A percentile compares a stretch with the other conserved stretches of the same genome.
Evolutionary conservation across 2,113 vertebrate species (phyloP).

Genomic region (Danionella cerebrum): DNA sequence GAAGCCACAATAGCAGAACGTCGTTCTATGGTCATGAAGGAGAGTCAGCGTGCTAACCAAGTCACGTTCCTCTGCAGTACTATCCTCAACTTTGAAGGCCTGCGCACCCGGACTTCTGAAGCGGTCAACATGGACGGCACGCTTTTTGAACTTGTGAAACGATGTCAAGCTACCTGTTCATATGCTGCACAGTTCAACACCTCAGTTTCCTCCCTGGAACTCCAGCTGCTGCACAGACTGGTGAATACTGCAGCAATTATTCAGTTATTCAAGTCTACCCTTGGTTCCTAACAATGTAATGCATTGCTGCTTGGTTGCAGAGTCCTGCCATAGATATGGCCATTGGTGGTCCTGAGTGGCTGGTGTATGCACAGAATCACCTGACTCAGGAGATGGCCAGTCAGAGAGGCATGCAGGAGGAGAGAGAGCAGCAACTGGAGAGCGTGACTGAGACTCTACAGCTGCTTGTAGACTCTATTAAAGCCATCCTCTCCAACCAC

Average conservation of each 20-base stretch:
- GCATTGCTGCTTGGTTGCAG: constrained; percentile 53
- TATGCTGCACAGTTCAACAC: constrained; percentile 92
- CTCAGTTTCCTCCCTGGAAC: constrained; percentile 86
- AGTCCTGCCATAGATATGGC: constrained; percentile 76
- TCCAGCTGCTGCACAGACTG: constrained; percentile 87
- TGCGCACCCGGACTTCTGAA: constrained; percentile 87
- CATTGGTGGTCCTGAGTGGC: constrained; percentile 91
- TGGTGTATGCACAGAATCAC: constrained; percentile 81
- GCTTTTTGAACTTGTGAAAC: constrained; percentile 89
- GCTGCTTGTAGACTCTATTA: constrained; percentile 90
- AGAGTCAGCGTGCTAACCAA: constrained; percentile 90
- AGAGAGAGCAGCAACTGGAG: constrained; percentile 89
- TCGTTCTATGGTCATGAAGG: constrained; percentile 82
- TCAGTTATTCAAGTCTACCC: no score
- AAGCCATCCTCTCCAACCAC: constrained; percentile 87
- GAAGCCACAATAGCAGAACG: constrained; percentile 92
- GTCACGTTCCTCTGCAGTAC: constrained; percentile 97
- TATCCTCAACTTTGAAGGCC: constrained; percentile 91
- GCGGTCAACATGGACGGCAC: constrained; percentile 85
- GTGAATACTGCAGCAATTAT: constrained; percentile 57
- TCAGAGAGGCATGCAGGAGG: constrained; percentile 77
- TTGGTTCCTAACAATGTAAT: no score
- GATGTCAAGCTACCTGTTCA: constrained; percentile 92
- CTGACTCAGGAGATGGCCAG: constrained; percentile 81
- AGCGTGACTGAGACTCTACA: constrained; percentile 84